Base-by-base conservation (phyloP, 2,888 invertebrate species). In the Cataglyphis albicans region DNA sequence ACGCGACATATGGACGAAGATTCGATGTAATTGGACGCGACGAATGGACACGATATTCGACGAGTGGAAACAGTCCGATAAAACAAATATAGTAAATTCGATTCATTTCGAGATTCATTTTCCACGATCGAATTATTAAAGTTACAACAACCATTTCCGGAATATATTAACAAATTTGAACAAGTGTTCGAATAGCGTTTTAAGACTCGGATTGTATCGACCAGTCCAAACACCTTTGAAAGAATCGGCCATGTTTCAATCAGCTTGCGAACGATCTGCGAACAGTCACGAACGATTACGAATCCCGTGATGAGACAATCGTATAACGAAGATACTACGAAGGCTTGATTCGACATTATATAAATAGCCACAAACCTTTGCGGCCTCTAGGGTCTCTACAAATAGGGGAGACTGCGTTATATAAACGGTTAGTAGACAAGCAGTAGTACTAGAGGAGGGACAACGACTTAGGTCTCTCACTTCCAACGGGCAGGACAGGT, bases 371-470 rank as follows among this genome's bases (percentile, higher is more conserved):
- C 68, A 44, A 68, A 80, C 78, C 59, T 70, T 80, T 61, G 59
- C 35, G 70, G 78, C 67, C 70, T 78, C 78, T 68, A 82, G 48
- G 32, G 68, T 82, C 63, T 72, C 83, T 80, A 80, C 72, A 68
- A 83, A 83, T 80, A 83, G 72, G 63, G 61, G 44, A 52, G 52
- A 9, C 80, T 55, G 72, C 64, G 68, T 67, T 72, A 44, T 74
- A 67, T 72, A 75, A 84, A 75, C 81, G 67, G 84, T 84, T 75
- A 84, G 75, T 84, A 74, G 78, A 78, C 73, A 72, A 78, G 78
- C 73, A 15, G 44, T 44, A 15, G 44, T 44, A 80, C 73, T 80
- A 80, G 78, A 80, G 74, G 74, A 80, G 44, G 72, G 78, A 59
- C 78, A 78, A 78, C 73, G 59, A 78, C 74, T 72, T 73, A 25